Percentiles rank a stretch among this genome's conserved stretches.
Conservation (phyloP, 1,140 invertebrate genomes). For the Ceratosolen solmsi region DNA sequence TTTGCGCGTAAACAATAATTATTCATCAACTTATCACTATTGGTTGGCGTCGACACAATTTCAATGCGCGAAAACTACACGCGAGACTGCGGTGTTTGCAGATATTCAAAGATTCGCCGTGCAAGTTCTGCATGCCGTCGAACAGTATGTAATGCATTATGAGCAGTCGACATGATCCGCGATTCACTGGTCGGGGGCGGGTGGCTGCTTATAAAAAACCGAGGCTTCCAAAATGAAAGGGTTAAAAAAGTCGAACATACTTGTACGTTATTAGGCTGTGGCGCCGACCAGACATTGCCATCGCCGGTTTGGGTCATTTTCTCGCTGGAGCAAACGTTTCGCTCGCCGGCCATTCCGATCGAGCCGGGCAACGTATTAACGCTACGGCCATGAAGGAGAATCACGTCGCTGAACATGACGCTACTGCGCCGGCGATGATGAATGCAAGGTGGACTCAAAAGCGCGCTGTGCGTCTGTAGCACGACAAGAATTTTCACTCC, state of each 20-base stretch:
- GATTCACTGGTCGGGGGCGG: no score
- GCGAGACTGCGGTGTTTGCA: no score
- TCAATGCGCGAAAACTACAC: no score
- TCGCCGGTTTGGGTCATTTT: conserved; percentile 90
- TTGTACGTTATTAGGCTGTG: conserved; percentile 66
- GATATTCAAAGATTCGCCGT: neutral
- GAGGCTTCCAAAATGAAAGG: neutral
- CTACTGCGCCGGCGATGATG: conserved; percentile 80
- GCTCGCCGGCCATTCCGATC: conserved; percentile 69
- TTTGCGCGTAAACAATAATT: no score
- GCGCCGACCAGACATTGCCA: conserved; percentile 78
- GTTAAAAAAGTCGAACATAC: conserved; percentile 51
- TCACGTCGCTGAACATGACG: conserved; percentile 91
- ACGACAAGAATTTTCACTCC: conserved; percentile 28
- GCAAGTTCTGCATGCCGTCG: no score
- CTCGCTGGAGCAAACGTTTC: conserved; percentile 87
- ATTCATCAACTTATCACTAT: no score
- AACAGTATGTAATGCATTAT: no score
- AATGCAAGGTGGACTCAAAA: conserved; percentile 79
- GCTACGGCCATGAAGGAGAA: conserved; percentile 80
- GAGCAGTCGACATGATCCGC: no score
- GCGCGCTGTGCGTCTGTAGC: conserved; percentile 69
- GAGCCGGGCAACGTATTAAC: conserved; percentile 67
- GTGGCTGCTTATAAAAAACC: no score
- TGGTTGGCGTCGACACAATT: no score